Evolutionary conservation across 64 coral and sea anemone genomes (phyloP).

Genomic region (Trachythela sp.): DNA sequence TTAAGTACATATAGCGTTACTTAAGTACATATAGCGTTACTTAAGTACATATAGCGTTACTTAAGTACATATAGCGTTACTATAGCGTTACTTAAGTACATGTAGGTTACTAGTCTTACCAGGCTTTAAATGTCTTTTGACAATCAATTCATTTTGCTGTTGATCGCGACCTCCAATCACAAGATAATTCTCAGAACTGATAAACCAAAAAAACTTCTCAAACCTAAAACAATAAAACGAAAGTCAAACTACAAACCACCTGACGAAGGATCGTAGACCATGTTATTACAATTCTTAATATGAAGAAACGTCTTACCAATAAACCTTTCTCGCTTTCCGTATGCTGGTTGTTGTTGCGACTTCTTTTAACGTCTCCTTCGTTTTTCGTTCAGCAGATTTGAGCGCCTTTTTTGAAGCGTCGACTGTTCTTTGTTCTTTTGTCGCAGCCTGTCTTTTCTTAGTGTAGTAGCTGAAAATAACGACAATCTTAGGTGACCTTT

Average conservation of each 20-base stretch:
- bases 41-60: no score
- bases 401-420: constrained; percentile 91
- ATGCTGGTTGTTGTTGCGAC: constrained; percentile 95
- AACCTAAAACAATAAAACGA: constrained; percentile 55
- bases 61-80: no score
- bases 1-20: no score
- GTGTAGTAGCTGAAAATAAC: constrained; percentile 63
- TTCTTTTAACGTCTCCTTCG: constrained; percentile 89
- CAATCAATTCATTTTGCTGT: constrained; percentile 92
- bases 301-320: constrained; percentile 53
- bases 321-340: constrained; percentile 82
- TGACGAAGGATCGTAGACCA: not conserved
- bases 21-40: no score
- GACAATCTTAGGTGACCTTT: not conserved
- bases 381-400: constrained; percentile 91
- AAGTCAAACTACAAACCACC: not conserved
- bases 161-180: constrained; percentile 93
- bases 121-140: constrained; percentile 77
- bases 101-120: constrained; percentile 23
- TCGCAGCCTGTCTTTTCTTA: constrained; percentile 79
- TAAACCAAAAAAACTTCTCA: constrained; percentile 95
- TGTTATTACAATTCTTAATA: not conserved
- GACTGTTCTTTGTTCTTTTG: constrained; percentile 89
- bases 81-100: no score
- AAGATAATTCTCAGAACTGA: constrained; percentile 93